Percentiles rank a stretch among this genome's conserved stretches.
phyloP scores from a whole-genome alignment of 2,797 vertebrate genomes.

The Pseudochirops cupreus region DNA sequence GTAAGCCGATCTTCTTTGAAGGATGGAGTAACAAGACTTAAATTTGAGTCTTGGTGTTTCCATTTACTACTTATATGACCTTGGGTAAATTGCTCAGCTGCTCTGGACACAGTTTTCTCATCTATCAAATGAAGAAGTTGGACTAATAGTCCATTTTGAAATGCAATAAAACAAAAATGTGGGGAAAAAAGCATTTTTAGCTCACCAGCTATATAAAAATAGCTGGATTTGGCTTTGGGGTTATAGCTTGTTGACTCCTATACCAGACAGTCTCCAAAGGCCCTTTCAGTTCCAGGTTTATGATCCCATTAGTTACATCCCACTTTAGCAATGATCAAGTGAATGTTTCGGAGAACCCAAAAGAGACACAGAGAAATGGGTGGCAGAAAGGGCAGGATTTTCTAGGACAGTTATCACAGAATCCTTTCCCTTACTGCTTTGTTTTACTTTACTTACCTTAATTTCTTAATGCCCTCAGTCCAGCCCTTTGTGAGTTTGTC shows the following conservation, averaged over 20 bases:
- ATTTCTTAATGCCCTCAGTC: background rate
- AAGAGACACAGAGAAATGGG: background rate
- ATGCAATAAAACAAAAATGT: background rate
- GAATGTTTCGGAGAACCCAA: background rate
- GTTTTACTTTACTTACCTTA: background rate
- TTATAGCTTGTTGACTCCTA: background rate
- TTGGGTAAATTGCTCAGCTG: background rate
- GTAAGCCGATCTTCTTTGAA: background rate
- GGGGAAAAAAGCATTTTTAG: background rate
- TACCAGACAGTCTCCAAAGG: background rate
- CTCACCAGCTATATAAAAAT: background rate
- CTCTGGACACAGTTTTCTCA: background rate
- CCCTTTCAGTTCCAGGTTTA: background rate
- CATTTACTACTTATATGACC: background rate
- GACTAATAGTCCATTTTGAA: background rate
- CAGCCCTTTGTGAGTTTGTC: background rate
- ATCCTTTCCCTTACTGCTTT: background rate
- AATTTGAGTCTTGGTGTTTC: background rate
- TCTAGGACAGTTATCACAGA: background rate
- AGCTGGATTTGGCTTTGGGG: background rate
- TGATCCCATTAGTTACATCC: background rate
- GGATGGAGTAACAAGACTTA: background rate
- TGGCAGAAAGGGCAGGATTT: background rate
- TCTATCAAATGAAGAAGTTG: background rate
- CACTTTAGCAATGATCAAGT: background rate